Base-by-base conservation (phyloP, 2,888 invertebrate species). In the Caenorhabditis zanzibari region DNA sequence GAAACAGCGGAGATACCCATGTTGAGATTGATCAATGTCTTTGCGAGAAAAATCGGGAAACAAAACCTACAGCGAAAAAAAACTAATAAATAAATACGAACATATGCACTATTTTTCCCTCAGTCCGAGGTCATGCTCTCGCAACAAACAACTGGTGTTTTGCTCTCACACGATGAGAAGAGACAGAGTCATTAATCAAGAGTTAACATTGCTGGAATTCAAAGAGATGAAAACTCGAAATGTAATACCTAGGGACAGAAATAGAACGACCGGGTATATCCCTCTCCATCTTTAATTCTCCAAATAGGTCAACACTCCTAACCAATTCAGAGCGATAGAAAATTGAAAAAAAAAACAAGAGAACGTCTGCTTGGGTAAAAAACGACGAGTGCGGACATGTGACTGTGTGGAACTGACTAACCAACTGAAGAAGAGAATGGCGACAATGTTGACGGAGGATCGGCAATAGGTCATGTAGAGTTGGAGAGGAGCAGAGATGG, bases 331-430 rank as follows among this genome's bases (percentile, higher is more conserved):
- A 54, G 54, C 54, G 26, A 54, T 28, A 54, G 14, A 5, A 58
- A 35, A 38, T 35, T 47, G 24, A 66, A 66, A 52, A 61, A 66
- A 66, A 52, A 52, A 41, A 61, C 38, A 63, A 10, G 28, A 68
- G 68, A 68, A 68, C 68, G 68, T 68, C 68, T 68, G 68, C 54
- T 10, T 38, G 26, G 54, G 54, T 35, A 38, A 68, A 58, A 68
- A 54, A 49, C n/a, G 54, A 68, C 47, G 47, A 47, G 19, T 19
- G 24, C 54, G 68, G 68, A 68, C 68, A 68, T 68, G 68, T 68
- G 68, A 68, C 68, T 54, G 68, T 54, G 68, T 52, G 52, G 54
- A 68, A 68, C 54, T 68, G 54, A 68, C 54, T 35, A 68, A 68
- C 35, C 38, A 54, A 66, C 26, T 52, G 66, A 52, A 66, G 66